Conservation (phyloP, 1,140 invertebrate genomes). For the Mylabris phalerata region DNA sequence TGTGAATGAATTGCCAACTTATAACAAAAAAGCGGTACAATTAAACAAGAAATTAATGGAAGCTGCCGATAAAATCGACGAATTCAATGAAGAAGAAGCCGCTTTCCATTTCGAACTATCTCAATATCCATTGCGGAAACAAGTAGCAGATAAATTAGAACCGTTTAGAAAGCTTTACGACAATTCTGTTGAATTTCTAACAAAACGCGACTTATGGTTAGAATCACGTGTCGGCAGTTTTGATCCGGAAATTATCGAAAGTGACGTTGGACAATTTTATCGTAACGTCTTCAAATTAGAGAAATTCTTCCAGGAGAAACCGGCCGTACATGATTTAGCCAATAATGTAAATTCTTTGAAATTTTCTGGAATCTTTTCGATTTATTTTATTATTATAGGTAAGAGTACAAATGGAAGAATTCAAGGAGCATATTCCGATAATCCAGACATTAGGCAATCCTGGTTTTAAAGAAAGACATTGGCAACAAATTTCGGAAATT, state of each 20-base stretch:
- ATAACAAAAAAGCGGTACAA: conserved; percentile 70
- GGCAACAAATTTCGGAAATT: conserved; percentile 93
- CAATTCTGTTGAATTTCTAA: conserved; percentile 75
- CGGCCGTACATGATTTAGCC: conserved; percentile 57
- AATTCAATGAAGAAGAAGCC: conserved; percentile 88
- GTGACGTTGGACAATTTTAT: conserved; percentile 72
- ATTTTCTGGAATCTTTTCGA: background rate
- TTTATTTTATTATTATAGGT: conserved; percentile 25
- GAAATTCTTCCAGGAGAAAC: conserved; percentile 71
- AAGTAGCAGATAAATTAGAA: conserved; percentile 62
- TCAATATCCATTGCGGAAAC: conserved; percentile 77
- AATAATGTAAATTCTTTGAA: conserved; percentile 47
- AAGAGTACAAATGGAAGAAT: conserved; percentile 74
- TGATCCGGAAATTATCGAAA: conserved; percentile 84
- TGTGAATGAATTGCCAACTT: conserved; percentile 76
- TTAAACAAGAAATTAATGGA: conserved; percentile 60
- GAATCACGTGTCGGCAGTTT: conserved; percentile 72
- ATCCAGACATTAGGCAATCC: conserved; percentile 91
- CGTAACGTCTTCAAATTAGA: conserved; percentile 82
- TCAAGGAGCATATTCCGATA: conserved; percentile 84
- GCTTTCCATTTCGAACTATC: conserved; percentile 86
- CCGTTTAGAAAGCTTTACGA: conserved; percentile 90
- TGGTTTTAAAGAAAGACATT: conserved; percentile 85
- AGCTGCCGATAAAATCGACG: conserved; percentile 76
- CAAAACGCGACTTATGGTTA: conserved; percentile 79